Evolutionary conservation across 2,888 invertebrate genomes (phyloP), one percentile per base, ranked within the genome.

Genomic region (Tetranychus piercei): DNA sequence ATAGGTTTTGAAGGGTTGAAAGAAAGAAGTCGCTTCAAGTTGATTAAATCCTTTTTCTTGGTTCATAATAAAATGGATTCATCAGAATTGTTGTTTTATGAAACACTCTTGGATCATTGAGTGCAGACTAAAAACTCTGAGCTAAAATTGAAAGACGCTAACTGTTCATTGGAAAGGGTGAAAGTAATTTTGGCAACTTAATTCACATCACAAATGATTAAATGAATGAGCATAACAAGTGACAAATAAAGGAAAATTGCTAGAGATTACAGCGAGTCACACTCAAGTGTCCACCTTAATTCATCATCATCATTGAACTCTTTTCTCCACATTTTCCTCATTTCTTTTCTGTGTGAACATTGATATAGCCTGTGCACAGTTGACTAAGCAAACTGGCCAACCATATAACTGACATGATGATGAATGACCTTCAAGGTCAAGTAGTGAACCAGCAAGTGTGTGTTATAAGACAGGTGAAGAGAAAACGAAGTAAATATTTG

Each of bases 341-440:
- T 55, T 9, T 15, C 5, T 15, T 6, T 15, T 15, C 55, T 55
- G 55, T 15, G 7, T 9, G 55, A 55, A 55, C 15, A 15, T 9
- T 55, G 55, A 55, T 55, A 6, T 7, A 55, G 55, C 55, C 55
- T 55, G 55, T 55, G 9, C 55, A 55, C 7, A 55, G 55, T 55
- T 55, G 55, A 55, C 9, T 55, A 15, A 55, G 15, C 55, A 55
- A 55, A 55, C 55, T 55, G 55, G 55, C 55, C 55, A 55, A 55
- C 55, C 55, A 55, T 55, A 55, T 15, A 55, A 55, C 55, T 55
- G 55, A 55, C 55, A 55, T 55, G 55, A 55, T 55, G 55, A 55
- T 55, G 55, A 55, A 55, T 55, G 55, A 55, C 55, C 55, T 55
- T 55, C 55, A 55, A 55, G 55, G 55, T 55, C 55, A 55, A 55